Conservation (phyloP, 2,888 invertebrate species). For the Tetrapedia diversipes region DNA sequence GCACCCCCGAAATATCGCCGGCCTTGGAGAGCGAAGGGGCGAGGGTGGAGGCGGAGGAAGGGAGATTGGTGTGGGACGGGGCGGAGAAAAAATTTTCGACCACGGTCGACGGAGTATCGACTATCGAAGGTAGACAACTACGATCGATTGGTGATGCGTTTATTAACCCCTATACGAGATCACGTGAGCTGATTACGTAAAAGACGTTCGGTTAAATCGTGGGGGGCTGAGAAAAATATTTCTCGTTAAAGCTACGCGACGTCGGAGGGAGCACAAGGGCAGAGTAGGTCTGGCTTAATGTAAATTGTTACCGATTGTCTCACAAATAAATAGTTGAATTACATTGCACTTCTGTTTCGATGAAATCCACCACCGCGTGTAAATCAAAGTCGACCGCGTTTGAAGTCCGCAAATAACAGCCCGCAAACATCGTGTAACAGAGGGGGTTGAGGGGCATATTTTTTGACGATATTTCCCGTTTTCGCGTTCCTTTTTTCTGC, state of each 20-base stretch:
- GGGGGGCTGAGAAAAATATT: too few relatives aligned
- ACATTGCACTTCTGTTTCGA: background rate
- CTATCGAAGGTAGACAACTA: slow-evolving; percentile 20
- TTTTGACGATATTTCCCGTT: background rate
- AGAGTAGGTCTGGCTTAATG: too few relatives aligned
- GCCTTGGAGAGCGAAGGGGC: slow-evolving; percentile 21
- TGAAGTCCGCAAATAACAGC: slow-evolving; percentile 19
- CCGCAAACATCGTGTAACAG: too few relatives aligned
- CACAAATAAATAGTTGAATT: too few relatives aligned
- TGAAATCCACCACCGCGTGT: background rate
- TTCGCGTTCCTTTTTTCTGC: background rate
- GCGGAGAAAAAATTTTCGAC: slow-evolving; percentile 25
- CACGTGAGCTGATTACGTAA: too few relatives aligned
- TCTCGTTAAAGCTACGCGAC: too few relatives aligned
- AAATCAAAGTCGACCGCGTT: slow-evolving; percentile 13
- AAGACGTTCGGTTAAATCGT: too few relatives aligned
- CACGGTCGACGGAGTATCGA: slow-evolving; percentile 10
- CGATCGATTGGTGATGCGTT: slow-evolving; percentile 8
- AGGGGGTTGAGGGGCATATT: slow-evolving; percentile 1
- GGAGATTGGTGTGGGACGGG: slow-evolving; percentile 37
- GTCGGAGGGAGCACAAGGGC: too few relatives aligned
- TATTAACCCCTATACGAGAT: too few relatives aligned
- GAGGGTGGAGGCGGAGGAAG: slow-evolving; percentile 6
- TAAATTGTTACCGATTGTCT: too few relatives aligned
- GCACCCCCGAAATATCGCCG: slow-evolving; percentile 69